Percentiles rank a stretch among this genome's conserved stretches.
phyloP scores from a whole-genome alignment of 2,797 vertebrate species.

The Chrosomus eos region DNA sequence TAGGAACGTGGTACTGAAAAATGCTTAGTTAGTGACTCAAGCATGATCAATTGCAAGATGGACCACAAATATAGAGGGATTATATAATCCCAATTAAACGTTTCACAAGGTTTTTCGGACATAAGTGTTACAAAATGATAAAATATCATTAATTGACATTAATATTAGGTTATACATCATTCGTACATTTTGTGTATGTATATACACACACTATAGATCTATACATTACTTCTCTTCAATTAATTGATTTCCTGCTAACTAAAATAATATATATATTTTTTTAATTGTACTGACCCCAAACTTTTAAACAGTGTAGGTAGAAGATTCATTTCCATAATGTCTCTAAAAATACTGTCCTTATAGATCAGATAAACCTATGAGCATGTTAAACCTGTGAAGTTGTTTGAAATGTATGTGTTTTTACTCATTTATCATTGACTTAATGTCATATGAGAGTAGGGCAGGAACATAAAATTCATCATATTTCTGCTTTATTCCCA shows the following conservation, averaged over 20 bases:
- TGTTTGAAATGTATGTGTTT: background rate
- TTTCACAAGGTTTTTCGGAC: too few relatives aligned
- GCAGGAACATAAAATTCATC: background rate
- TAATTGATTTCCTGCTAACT: background rate
- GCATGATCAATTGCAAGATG: too few relatives aligned
- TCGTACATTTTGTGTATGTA: too few relatives aligned
- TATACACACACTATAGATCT: too few relatives aligned
- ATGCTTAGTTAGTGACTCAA: too few relatives aligned
- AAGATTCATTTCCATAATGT: background rate
- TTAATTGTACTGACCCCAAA: background rate
- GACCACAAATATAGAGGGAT: too few relatives aligned
- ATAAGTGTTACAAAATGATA: too few relatives aligned
- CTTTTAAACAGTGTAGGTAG: background rate
- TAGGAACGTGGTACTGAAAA: too few relatives aligned
- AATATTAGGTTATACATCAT: too few relatives aligned
- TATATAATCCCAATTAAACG: too few relatives aligned
- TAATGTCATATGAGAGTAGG: background rate
- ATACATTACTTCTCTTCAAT: too few relatives aligned
- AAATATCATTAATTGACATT: too few relatives aligned
- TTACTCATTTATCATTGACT: background rate
- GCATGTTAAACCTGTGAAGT: background rate
- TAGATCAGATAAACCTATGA: background rate
- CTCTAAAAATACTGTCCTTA: background rate
- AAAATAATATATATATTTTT: background rate
- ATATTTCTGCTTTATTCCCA: background rate